A percentile compares a stretch with the other conserved stretches of the same genome.
Conservation (phyloP, 2,113 vertebrate species). For the Chamaetylas fuelleborni region DNA sequence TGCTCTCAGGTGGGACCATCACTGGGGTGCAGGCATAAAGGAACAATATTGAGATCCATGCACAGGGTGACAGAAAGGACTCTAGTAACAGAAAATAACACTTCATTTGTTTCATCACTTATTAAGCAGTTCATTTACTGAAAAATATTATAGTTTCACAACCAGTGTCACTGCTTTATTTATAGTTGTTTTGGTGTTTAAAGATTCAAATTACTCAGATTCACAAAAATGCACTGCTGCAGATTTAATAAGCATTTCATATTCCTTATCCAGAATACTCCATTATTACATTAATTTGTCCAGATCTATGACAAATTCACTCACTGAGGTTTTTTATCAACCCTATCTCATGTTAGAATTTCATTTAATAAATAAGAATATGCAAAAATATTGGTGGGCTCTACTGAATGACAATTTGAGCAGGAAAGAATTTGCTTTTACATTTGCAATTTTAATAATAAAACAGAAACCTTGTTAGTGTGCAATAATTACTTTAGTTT, state of each 20-base stretch:
- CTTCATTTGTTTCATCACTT: not conserved
- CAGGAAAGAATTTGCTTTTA: not conserved
- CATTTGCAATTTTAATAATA: not conserved
- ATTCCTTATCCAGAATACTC: not conserved
- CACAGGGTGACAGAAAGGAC: not conserved
- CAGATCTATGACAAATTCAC: not conserved
- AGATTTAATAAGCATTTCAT: not conserved
- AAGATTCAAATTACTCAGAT: not conserved
- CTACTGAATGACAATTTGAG: not conserved
- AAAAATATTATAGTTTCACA: not conserved
- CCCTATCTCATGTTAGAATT: not conserved
- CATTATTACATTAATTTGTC: not conserved
- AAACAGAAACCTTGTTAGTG: not conserved
- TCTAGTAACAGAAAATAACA: not conserved
- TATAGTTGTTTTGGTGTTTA: not conserved
- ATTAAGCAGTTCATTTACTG: not conserved
- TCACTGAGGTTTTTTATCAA: not conserved
- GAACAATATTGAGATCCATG: not conserved
- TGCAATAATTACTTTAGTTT: not conserved
- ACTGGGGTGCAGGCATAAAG: not conserved
- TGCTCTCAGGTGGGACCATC: not conserved
- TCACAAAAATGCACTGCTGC: not conserved
- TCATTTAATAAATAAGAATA: not conserved
- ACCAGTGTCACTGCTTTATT: not conserved
- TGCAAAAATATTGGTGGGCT: not conserved